Evolutionary conservation across 2,888 invertebrate genomes (phyloP).

Genomic region (Scrobipalpa atriplicella): DNA sequence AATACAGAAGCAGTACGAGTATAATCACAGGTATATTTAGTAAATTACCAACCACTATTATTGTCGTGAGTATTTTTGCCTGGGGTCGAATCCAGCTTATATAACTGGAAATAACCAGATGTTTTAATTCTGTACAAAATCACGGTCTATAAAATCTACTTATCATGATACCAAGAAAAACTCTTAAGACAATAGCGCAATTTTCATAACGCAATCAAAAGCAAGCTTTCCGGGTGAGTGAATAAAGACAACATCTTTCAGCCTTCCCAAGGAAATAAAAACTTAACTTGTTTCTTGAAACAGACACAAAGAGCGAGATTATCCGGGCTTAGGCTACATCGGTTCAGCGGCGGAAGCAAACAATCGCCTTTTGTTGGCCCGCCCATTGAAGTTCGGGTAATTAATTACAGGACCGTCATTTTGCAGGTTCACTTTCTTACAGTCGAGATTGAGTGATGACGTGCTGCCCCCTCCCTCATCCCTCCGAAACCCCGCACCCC

Average conservation of each 20-base stretch:
- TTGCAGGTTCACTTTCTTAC: constrained; percentile 69
- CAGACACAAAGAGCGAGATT: constrained; percentile 74
- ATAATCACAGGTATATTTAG: too few relatives aligned
- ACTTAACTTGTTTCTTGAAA: constrained; percentile 73
- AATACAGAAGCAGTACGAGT: too few relatives aligned
- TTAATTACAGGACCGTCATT: constrained; percentile 74
- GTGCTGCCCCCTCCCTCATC: constrained; percentile 33
- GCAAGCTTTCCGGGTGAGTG: constrained; percentile 22
- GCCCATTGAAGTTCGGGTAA: constrained; percentile 74
- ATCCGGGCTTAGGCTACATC: constrained; percentile 73
- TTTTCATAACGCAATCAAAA: constrained; percentile 22
- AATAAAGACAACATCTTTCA: constrained; percentile 45
- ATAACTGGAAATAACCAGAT: not conserved
- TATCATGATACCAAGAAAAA: not conserved
- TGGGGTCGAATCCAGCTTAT: not conserved
- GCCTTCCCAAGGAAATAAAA: constrained; percentile 67
- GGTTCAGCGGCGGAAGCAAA: constrained; percentile 74
- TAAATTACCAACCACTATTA: too few relatives aligned
- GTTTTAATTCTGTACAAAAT: too few relatives aligned
- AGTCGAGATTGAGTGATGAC: constrained; percentile 66
- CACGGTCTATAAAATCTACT: not conserved
- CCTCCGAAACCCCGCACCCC: constrained; percentile 32
- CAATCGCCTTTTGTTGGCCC: constrained; percentile 76
- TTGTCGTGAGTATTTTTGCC: not conserved
- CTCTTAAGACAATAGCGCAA: constrained; percentile 15